Conservation (phyloP, 2,113 vertebrate genomes). For the Xiphorhynchus elegans region DNA sequence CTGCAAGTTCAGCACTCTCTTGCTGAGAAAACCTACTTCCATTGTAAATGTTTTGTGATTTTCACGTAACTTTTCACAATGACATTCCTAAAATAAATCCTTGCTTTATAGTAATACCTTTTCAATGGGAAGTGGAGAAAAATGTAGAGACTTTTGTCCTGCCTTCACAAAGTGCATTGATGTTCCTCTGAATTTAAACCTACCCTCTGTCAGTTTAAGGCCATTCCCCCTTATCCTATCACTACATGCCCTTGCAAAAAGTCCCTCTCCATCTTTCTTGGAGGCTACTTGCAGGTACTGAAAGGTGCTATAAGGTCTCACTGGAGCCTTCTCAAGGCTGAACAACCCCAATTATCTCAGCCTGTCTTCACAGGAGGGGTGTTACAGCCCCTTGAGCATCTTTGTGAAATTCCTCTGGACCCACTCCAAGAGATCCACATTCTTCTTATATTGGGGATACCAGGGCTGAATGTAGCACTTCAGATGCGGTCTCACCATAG, state of each 20-base stretch:
- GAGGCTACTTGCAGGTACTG: background rate
- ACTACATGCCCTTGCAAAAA: background rate
- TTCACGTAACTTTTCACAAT: slow-evolving; percentile 26
- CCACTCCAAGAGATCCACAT: background rate
- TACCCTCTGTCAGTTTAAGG: background rate
- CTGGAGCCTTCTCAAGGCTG: background rate
- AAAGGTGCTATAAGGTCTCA: background rate
- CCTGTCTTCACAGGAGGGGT: background rate
- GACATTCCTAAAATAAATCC: slow-evolving; percentile 40
- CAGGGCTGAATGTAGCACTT: background rate
- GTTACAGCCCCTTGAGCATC: background rate
- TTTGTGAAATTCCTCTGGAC: background rate
- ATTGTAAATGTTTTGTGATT: background rate
- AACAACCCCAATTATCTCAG: background rate
- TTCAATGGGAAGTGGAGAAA: background rate
- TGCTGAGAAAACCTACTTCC: slow-evolving; percentile 40
- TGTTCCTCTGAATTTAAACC: background rate
- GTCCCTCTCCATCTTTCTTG: background rate
- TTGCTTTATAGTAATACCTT: background rate
- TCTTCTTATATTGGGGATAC: background rate
- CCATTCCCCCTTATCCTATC: background rate
- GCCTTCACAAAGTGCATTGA: background rate
- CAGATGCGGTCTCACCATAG: background rate
- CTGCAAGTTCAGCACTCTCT: background rate
- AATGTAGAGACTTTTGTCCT: background rate